Conservation (phyloP, 2,797 vertebrate genomes). For the Adrianichthys oophorus region DNA sequence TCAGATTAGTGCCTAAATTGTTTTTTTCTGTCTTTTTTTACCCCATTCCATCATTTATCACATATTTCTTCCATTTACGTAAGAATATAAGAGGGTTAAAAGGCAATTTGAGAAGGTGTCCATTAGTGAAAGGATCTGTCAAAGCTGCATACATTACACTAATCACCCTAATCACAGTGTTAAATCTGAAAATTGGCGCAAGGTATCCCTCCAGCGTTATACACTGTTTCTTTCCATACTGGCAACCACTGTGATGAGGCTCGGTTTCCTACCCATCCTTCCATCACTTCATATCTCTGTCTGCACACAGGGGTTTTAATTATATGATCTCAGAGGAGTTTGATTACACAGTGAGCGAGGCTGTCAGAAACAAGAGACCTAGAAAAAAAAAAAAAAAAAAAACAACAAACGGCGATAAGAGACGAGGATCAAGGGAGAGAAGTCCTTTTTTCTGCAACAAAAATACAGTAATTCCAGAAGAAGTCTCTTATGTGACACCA, state of each 20-base stretch:
- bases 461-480: slow-evolving; percentile 56
- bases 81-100: slow-evolving; percentile 16
- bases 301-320: slow-evolving; percentile 65
- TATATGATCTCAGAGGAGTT: slow-evolving; percentile 55
- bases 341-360: slow-evolving; percentile 46
- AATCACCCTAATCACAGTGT: slow-evolving; percentile 40
- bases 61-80: slow-evolving; percentile 8
- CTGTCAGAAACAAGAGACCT: slow-evolving; percentile 26
- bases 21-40: slow-evolving; percentile 11
- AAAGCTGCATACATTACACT: slow-evolving; percentile 33
- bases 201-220: slow-evolving; percentile 16
- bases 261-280: slow-evolving; percentile 55
- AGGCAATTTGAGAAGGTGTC: slow-evolving; percentile 15
- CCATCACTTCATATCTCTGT: slow-evolving; percentile 45
- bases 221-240: slow-evolving; percentile 38
- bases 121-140: slow-evolving; percentile 18
- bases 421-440: slow-evolving; percentile 37
- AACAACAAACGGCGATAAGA: slow-evolving; percentile 24
- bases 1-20: slow-evolving; percentile 13
- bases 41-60: slow-evolving; percentile 14
- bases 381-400: slow-evolving; percentile 4
- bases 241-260: slow-evolving; percentile 32
- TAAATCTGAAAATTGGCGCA: slow-evolving; percentile 40
- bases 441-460: slow-evolving; percentile 30
- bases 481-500: slow-evolving; percentile 40